phyloP scores from a whole-genome alignment of 2,888 invertebrate species.

The Drosophila buzzatii region DNA sequence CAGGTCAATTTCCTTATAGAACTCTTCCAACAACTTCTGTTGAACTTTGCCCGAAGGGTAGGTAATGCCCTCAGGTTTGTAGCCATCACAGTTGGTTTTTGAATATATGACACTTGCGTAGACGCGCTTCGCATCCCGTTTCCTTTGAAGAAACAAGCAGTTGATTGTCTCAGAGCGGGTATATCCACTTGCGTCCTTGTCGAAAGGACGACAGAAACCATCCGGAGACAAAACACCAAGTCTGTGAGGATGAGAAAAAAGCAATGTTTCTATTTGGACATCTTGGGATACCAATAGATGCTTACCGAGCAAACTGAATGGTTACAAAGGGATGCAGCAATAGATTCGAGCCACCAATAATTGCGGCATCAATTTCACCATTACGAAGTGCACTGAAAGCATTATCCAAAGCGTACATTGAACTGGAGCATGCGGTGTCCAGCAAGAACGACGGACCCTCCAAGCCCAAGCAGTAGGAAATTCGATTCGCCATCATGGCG shows the following conservation, averaged over 20 bases:
- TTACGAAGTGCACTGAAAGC: conserved; percentile 91
- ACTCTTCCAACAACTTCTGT: conserved; percentile 87
- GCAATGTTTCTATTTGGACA: not conserved
- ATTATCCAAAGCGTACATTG: conserved; percentile 93
- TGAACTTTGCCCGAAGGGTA: conserved; percentile 89
- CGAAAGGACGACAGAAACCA: conserved; percentile 96
- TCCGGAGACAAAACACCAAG: conserved; percentile 92
- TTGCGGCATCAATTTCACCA: conserved; percentile 94
- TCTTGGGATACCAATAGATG: not conserved
- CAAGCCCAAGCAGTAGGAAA: conserved; percentile 95
- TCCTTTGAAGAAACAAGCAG: conserved; percentile 90
- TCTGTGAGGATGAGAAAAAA: conserved; percentile 82
- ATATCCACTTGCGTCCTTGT: conserved; percentile 93
- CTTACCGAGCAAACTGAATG: conserved; percentile 92
- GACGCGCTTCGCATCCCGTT: conserved; percentile 88
- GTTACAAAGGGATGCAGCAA: conserved; percentile 95
- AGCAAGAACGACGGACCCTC: conserved; percentile 95
- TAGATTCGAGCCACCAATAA: conserved; percentile 95
- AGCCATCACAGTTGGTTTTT: conserved; percentile 93
- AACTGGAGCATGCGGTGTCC: conserved; percentile 98
- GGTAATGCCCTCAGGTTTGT: conserved; percentile 90
- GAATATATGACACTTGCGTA: conserved; percentile 91
- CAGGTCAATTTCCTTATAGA: conserved; percentile 90
- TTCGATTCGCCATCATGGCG: conserved; percentile 95
- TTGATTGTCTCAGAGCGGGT: conserved; percentile 93